Evolutionary conservation across 2,888 invertebrate species (phyloP).

Genomic region (Calameuta filiformis): DNA sequence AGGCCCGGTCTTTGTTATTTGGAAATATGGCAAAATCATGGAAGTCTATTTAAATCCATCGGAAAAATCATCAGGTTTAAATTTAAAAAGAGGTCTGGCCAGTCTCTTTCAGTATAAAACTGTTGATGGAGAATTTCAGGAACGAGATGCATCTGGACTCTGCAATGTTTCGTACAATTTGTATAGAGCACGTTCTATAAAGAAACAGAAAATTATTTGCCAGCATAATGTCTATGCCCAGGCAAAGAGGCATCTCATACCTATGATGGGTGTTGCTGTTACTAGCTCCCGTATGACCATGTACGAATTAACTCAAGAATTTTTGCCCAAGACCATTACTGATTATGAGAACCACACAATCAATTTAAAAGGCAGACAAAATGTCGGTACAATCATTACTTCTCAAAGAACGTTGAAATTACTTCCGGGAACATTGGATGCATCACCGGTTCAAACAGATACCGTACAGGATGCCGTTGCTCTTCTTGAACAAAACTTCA

Average conservation of each 20-base stretch:
- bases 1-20: slow-evolving; percentile 75
- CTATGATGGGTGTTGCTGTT: slow-evolving; percentile 49
- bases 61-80: slow-evolving; percentile 75
- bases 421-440: slow-evolving; percentile 47
- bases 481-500: slow-evolving; percentile 43
- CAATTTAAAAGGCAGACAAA: slow-evolving; percentile 65
- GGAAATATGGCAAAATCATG: slow-evolving; percentile 74
- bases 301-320: slow-evolving; percentile 61
- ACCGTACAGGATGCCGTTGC: slow-evolving; percentile 49
- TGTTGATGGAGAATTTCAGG: slow-evolving; percentile 70
- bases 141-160: slow-evolving; percentile 82
- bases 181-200: slow-evolving; percentile 69
- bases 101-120: slow-evolving; percentile 81
- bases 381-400: slow-evolving; percentile 67
- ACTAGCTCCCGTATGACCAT: slow-evolving; percentile 48
- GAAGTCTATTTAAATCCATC: slow-evolving; percentile 72
- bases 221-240: slow-evolving; percentile 37
- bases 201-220: slow-evolving; percentile 77
- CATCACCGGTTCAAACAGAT: slow-evolving; percentile 39
- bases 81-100: slow-evolving; percentile 87
- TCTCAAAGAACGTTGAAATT: slow-evolving; percentile 64
- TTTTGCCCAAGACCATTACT: slow-evolving; percentile 55
- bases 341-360: slow-evolving; percentile 68
- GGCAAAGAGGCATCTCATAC: slow-evolving; percentile 49
- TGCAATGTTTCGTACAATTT: slow-evolving; percentile 78